A percentile compares a stretch with the other conserved stretches of the same genome.
These are phyloP conservation scores for Mionectes olivaceus DNA, from an alignment of 2,797 vertebrate genomes.

Conservation along the genomic window DNA sequence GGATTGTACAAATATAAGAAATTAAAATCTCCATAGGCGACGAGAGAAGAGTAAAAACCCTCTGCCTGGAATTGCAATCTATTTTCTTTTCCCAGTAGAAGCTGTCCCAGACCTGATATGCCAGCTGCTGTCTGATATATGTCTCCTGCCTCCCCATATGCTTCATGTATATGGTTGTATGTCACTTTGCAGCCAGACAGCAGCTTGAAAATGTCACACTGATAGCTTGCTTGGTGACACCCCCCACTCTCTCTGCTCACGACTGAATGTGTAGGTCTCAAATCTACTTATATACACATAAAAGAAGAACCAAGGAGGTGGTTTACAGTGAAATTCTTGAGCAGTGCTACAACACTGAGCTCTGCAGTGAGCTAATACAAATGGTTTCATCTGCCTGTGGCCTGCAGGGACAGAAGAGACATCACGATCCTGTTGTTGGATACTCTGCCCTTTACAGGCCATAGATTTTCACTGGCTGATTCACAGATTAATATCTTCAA, in stretches of 20 bases:
- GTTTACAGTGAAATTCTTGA: neutral
- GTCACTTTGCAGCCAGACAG: constrained; percentile 37
- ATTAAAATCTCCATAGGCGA: neutral
- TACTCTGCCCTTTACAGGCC: neutral
- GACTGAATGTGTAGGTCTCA: neutral
- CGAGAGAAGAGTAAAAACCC: neutral
- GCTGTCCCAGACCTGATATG: neutral
- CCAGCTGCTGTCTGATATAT: constrained; percentile 32
- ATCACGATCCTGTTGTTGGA: accelerated
- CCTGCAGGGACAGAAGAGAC: neutral
- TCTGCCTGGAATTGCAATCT: constrained; percentile 1
- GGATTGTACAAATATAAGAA: neutral
- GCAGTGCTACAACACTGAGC: neutral
- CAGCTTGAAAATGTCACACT: constrained; percentile 50
- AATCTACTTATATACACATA: neutral
- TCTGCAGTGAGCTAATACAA: neutral
- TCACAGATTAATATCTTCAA: constrained; percentile 32
- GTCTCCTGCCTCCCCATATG: constrained; percentile 7
- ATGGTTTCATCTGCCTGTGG: neutral
- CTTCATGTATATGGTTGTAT: neutral
- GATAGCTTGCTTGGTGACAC: neutral
- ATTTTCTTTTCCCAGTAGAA: constrained; percentile 8
- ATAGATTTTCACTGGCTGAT: constrained; percentile 18
- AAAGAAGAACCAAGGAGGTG: neutral
- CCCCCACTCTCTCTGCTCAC: neutral